These are phyloP conservation scores for Oscheius sp. DNA, from an alignment of 2,888 invertebrate genomes.

Conservation along the genomic window DNA sequence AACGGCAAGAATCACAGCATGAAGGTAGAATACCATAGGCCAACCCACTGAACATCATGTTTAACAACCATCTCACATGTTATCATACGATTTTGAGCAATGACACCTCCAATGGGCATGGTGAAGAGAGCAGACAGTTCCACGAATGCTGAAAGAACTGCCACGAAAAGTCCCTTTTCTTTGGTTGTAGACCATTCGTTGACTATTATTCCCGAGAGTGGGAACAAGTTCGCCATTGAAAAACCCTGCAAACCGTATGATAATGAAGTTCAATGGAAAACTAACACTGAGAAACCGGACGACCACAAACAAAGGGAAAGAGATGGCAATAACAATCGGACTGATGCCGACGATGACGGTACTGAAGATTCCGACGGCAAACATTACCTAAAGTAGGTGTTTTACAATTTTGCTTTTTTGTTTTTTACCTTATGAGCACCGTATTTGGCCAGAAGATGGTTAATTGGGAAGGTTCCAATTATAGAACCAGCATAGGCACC, in stretches of 20 bases:
- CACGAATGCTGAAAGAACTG: constrained; percentile 59
- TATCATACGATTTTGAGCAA: constrained; percentile 44
- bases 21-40: constrained; percentile 62
- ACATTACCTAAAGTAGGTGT: constrained; percentile 39
- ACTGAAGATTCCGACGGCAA: constrained; percentile 44
- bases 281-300: constrained; percentile 44
- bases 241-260: constrained; percentile 47
- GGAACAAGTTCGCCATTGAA: constrained; percentile 60
- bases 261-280: not conserved
- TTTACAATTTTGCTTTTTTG: too few species aligned
- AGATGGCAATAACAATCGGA: constrained; percentile 47
- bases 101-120: constrained; percentile 61
- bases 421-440: constrained; percentile 47
- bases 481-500: constrained; percentile 56
- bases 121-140: constrained; percentile 62
- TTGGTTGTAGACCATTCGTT: constrained; percentile 56
- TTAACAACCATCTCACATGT: constrained; percentile 8
- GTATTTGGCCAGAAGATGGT: constrained; percentile 40
- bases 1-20: constrained; percentile 50
- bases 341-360: constrained; percentile 47
- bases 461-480: constrained; percentile 51
- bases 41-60: constrained; percentile 56
- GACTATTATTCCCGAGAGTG: constrained; percentile 59
- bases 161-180: constrained; percentile 62
- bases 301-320: constrained; percentile 49